Evolutionary conservation across 1,140 invertebrate species (phyloP).

Genomic region (Ips nitidus): DNA sequence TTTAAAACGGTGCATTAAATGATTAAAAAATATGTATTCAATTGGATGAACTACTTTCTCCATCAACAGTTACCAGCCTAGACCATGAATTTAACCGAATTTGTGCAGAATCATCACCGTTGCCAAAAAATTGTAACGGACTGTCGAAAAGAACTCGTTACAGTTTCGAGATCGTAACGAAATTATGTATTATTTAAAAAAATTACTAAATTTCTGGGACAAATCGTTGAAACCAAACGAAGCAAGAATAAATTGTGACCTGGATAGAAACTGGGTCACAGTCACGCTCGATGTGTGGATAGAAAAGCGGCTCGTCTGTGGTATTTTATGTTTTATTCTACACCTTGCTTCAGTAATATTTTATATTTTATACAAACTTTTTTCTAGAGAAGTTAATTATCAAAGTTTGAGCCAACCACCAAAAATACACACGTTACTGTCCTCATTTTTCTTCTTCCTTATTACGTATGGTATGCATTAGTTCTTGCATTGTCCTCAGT

Average conservation of each 20-base stretch:
- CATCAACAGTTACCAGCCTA: background rate
- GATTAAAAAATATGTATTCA: background rate
- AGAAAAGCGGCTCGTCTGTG: slow-evolving; percentile 19
- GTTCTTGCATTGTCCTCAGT: no score
- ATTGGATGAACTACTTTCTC: slow-evolving; percentile 16
- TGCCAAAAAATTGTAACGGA: background rate
- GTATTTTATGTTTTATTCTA: slow-evolving; percentile 7
- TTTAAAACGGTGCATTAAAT: no score
- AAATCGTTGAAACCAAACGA: slow-evolving; percentile 27
- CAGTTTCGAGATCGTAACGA: slow-evolving; percentile 17
- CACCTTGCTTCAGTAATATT: background rate
- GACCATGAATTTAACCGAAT: slow-evolving; percentile 11
- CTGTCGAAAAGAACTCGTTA: slow-evolving; percentile 9
- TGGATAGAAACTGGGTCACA: slow-evolving; percentile 29
- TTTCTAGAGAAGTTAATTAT: no score
- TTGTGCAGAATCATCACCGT: slow-evolving; percentile 8
- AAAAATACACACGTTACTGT: no score
- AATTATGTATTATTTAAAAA: slow-evolving; percentile 30
- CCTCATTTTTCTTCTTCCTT: no score
- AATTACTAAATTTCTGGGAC: slow-evolving; percentile 29
- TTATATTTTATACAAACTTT: no score
- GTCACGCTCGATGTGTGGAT: slow-evolving; percentile 27
- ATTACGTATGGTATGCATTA: no score
- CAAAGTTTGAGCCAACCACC: no score
- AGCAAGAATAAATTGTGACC: slow-evolving; percentile 32